Base-by-base conservation (phyloP, 92 coral and sea anemone genomes). In the Umimayanthus kanabou region DNA sequence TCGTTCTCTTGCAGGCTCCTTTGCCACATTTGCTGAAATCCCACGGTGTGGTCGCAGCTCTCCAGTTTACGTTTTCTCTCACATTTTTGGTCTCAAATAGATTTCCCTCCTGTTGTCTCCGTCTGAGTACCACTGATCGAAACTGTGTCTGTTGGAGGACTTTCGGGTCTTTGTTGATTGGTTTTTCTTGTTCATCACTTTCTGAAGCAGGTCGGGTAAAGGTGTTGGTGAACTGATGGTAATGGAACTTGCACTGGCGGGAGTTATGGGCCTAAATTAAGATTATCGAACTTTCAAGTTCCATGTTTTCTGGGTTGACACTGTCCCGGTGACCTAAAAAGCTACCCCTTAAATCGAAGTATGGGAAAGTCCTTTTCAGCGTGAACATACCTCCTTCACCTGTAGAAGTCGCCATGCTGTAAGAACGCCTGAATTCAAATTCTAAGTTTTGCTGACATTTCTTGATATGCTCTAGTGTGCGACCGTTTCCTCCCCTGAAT, bases 241-340 rank as follows among this genome's bases (percentile, higher is more conserved):
- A n/a, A 23, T 9, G 77, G 29, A 43, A 20, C 72, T 39, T 55
- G 20, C 26, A 28, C 77, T 28, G 89, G 85, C 67, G 25, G 72
- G 73, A 85, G 58, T 50, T 53, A 45, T 79, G 92, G 69, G 29
- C 85, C 80, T 23, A 57, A n/a, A n/a, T n/a, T n/a, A 47, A 9
- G 86, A 23, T 22, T 79, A 76, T 86, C 79, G 85, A 42, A 57
- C 16, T 28, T 81, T 87, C 23, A 90, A 86, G 77, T 86, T 90
- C 5, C 0, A 33, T 33, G 37, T 33, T 33, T 33, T 33, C 0
- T 33, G 0, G 37, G 37, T 33, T 33, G 37, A 90, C 42, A 23
- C 87, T 89, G 16, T 90, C 92, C 23, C 90, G 73, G 26, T 43
- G 81, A 6, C 90, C 88, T 18, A 81, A 87, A 9, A 90, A 42